Percentiles rank a stretch among this genome's conserved stretches.
phyloP scores from a whole-genome alignment of 2,888 invertebrate species.

The Eupithecia tripunctaria region DNA sequence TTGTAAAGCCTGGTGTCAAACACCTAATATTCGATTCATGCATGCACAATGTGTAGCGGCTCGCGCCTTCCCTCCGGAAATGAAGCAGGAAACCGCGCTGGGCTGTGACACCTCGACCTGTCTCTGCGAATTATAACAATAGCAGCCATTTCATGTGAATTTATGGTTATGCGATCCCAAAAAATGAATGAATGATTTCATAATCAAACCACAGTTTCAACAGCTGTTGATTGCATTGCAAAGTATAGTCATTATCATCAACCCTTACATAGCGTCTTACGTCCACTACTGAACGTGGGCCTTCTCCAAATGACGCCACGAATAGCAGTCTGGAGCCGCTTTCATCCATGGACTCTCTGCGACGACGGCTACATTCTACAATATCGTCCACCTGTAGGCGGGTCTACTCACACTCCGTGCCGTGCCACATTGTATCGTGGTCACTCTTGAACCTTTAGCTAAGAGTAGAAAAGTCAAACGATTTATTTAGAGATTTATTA shows the following conservation, averaged over 20 bases:
- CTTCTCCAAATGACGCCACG: too few species aligned
- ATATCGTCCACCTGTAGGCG: too few species aligned
- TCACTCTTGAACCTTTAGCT: too few species aligned
- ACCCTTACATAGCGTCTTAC: too few species aligned
- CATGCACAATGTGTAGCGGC: constrained; percentile 41
- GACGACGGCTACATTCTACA: too few species aligned
- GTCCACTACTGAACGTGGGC: too few species aligned
- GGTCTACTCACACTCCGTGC: too few species aligned
- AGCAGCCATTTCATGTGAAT: constrained; percentile 6
- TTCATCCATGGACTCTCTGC: too few species aligned
- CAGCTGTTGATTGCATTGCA: background rate
- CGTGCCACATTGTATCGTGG: too few species aligned
- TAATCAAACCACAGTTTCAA: background rate
- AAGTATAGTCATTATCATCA: background rate
- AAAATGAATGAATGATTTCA: background rate
- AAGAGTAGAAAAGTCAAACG: background rate
- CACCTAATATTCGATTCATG: constrained; percentile 33
- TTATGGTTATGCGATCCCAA: background rate
- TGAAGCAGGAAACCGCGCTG: constrained; percentile 65
- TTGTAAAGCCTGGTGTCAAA: constrained; percentile 26
- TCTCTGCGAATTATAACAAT: constrained; percentile 32
- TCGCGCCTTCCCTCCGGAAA: constrained; percentile 65
- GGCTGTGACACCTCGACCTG: constrained; percentile 55
- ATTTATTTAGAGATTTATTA: background rate
- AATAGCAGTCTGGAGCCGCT: too few species aligned